Conservation (phyloP, 2,888 invertebrate species). For the Alcis repandata region DNA sequence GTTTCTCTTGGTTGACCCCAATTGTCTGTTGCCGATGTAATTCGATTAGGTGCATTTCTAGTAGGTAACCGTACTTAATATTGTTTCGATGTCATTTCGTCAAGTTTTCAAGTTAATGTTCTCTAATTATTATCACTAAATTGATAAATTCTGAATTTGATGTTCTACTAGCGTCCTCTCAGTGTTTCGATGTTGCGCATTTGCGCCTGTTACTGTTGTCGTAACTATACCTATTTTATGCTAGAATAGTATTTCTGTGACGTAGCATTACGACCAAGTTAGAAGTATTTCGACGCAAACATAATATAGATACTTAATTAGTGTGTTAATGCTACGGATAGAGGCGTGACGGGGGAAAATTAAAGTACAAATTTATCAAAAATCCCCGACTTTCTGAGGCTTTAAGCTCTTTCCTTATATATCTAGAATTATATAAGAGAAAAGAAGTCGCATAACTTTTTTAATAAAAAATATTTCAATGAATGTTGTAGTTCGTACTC, state of each 20-base stretch:
- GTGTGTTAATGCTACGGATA: conserved; percentile 66
- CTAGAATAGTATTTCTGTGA: conserved; percentile 75
- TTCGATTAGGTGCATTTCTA: conserved; percentile 42
- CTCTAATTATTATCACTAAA: conserved; percentile 43
- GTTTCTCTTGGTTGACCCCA: neutral
- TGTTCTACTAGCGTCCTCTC: conserved; percentile 48
- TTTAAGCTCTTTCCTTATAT: conserved; percentile 76
- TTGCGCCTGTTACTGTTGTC: conserved; percentile 48
- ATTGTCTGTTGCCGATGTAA: conserved; percentile 33
- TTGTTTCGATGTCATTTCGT: conserved; percentile 55
- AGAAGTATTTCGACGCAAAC: conserved; percentile 75
- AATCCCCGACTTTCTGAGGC: conserved; percentile 69
- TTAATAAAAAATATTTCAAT: conserved; percentile 67
- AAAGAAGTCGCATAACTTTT: conserved; percentile 71
- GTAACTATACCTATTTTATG: conserved; percentile 69
- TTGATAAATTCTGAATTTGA: conserved; percentile 44
- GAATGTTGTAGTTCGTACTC: conserved; percentile 73
- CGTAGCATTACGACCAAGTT: conserved; percentile 82
- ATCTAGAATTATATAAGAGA: conserved; percentile 70
- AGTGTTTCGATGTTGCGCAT: conserved; percentile 61
- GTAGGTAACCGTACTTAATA: conserved; percentile 28
- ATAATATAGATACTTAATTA: conserved; percentile 55
- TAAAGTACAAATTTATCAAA: conserved; percentile 85
- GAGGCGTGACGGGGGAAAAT: conserved; percentile 66
- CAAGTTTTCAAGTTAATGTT: conserved; percentile 55